Base-by-base conservation (phyloP, 2,113 vertebrate species). In the Cephalopterus ornatus region DNA sequence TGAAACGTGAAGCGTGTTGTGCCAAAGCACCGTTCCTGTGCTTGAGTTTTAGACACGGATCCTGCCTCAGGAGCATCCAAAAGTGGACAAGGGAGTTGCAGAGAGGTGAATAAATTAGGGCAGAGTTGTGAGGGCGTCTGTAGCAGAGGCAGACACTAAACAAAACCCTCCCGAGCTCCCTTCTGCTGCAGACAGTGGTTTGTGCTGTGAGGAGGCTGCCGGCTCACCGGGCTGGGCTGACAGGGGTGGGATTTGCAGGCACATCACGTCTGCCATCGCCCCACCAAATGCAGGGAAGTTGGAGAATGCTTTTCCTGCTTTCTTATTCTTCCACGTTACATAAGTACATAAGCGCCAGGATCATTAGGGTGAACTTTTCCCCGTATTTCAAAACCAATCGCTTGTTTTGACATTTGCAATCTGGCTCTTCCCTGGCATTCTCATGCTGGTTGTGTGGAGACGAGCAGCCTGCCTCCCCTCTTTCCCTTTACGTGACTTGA, bases 321-420 rank as follows among this genome's bases (percentile, higher is more conserved):
- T 20, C 22, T 41, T 27, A 7, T 16, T 33, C 53, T 50, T 37
- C 14, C 44, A 50, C 1, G 0, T 79, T 82, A n/a, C 20, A 0
- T 79, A 55, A 71, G 47, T 30, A 32, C 5, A 8, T 52, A 46
- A 77, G 83, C 67, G 59, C 58, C 46, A 28, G 75, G 67, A 77
- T 95, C 83, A 91, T 84, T 86, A 86, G 92, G 63, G 86, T 9
- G 24, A 94, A 67, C 61, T 91, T 95, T 59, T 56, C 14, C 28
- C 63, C 8, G 0, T 63, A 72, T 93, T 92, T 96, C 88, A 75
- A 68, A 95, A 41, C 76, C 90, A 65, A 24, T 94, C 73, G 28
- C 79, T 95, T 80, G 85, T 86, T 97, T 93, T 95, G 93, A 96
- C 78, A 23, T 28, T 67, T 30, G 9, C 89, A 95, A 2, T 88